Percentiles rank a stretch among this genome's conserved stretches.
These are phyloP conservation scores for Sinella curviseta DNA, from an alignment of 1,140 invertebrate genomes.

Conservation along the genomic window DNA sequence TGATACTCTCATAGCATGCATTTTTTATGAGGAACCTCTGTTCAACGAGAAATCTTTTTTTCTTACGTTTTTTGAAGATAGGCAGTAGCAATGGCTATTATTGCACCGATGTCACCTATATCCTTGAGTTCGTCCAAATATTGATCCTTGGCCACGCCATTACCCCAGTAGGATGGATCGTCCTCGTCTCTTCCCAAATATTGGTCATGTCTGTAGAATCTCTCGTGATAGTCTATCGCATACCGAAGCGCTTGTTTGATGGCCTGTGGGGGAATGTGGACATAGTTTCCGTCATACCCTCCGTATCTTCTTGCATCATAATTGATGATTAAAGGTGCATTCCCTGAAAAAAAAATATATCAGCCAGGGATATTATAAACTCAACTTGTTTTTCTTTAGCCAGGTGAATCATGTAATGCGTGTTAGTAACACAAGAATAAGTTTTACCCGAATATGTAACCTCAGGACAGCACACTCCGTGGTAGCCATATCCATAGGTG, in stretches of 20 bases:
- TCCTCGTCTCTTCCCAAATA: conserved; percentile 41
- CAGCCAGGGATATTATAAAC: conserved; percentile 20
- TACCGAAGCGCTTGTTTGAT: conserved; percentile 36
- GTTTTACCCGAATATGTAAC: conserved; percentile 20
- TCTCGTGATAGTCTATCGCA: conserved; percentile 32
- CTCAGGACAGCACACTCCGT: conserved; percentile 47
- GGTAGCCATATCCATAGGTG: conserved; percentile 42
- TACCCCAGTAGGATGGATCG: conserved; percentile 47
- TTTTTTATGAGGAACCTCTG: background rate
- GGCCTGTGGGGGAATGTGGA: conserved; percentile 21
- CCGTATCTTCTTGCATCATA: conserved; percentile 35
- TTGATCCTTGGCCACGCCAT: conserved; percentile 36
- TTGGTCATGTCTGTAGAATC: conserved; percentile 31
- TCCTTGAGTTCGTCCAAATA: conserved; percentile 33
- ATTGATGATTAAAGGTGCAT: conserved; percentile 31
- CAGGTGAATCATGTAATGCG: background rate
- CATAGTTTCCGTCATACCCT: conserved; percentile 31
- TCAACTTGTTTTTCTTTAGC: background rate
- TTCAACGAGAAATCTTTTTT: background rate
- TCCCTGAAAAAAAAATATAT: conserved; percentile 22
- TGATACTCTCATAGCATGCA: too few relatives aligned
- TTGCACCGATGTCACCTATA: conserved; percentile 33
- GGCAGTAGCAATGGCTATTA: conserved; percentile 30
- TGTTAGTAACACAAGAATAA: background rate
- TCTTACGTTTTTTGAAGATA: conserved; percentile 43